Evolutionary conservation across 1,140 invertebrate genomes (phyloP).

Genomic region (Listronotus bonariensis): DNA sequence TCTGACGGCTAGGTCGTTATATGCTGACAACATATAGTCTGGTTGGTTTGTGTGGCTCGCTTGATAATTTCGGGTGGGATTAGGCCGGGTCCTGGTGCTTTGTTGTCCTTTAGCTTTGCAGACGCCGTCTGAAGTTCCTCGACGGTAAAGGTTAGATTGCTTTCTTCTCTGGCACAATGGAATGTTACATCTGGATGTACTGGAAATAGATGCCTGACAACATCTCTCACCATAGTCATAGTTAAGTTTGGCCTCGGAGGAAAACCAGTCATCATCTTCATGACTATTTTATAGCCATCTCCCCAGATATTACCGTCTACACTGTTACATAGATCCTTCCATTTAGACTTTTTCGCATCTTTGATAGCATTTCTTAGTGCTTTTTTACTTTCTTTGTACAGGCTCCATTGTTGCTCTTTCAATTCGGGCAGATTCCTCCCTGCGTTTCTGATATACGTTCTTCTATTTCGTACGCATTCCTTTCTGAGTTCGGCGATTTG

Average conservation of each 20-base stretch:
- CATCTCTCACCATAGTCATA: not conserved
- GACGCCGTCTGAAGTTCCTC: constrained; percentile 6
- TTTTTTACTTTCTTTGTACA: constrained; percentile 21
- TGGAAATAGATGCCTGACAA: constrained; percentile 22
- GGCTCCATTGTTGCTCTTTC: not conserved
- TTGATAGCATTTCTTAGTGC: constrained; percentile 29
- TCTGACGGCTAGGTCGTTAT: not conserved
- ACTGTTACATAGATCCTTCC: constrained; percentile 29
- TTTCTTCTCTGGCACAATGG: not conserved
- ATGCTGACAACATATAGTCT: not conserved
- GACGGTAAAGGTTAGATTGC: not conserved
- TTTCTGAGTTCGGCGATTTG: no score
- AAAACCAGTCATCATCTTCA: constrained; percentile 20
- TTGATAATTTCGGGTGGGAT: constrained; percentile 15
- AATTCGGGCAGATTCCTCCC: no score
- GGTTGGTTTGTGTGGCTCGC: not conserved
- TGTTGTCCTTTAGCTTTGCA: constrained; percentile 8
- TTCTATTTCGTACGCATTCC: no score
- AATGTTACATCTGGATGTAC: constrained; percentile 1
- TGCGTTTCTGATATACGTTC: no score
- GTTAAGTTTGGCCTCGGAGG: constrained; percentile 7
- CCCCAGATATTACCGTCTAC: constrained; percentile 43
- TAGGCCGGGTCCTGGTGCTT: not conserved
- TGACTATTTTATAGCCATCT: constrained; percentile 41
- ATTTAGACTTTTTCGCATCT: constrained; percentile 22